Evolutionary conservation across 64 coral and sea anemone species (phyloP), one percentile per base, ranked within the genome.

Genomic region (Actinia tenebrosa): DNA sequence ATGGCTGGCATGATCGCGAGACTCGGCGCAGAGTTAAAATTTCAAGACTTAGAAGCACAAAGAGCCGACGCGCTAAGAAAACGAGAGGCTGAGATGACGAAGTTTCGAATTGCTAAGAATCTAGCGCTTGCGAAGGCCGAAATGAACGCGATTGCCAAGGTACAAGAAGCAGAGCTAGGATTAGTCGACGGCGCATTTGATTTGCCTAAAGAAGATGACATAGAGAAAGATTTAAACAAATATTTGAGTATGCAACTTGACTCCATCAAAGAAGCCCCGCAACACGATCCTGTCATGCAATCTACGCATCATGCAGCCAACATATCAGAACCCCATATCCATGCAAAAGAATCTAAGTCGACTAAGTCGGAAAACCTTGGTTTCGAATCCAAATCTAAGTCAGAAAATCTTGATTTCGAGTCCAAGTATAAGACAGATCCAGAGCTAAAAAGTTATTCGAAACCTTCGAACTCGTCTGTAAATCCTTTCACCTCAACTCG

Each of bases 91-190:
- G 84, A 86, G 20, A n/a, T 86, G 23, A 86, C 20, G 54, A 86
- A 47, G 22, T 86, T 87, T 55, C 55, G 10, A 77, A 19, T 87
- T 0, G 30, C 64, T 56, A 87, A 87, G 46, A 55, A 87, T 16
- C 55, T 87, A 54, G 86, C 64, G 47, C 47, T 87, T 2, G 68
- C 86, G 10, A 87, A 77, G 68, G 86, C 86, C 15, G 86, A 87
- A 54, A 87, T 87, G 68, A 55, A 87, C 13, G 69, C 86, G 10
- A 72, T 87, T 3, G 55, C 44, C 54, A 55, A 77, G 77, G 11
- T 23, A 27, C 64, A 87, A 15, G 68, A 47, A 10, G 86, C 9
- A 54, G 86, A 77, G 15, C 55, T 52, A 19, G 86, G 53, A 27
- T 5, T 50, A 7, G 9, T 82, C 8, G 42, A 16, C 23, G 18